Percentiles rank a stretch among this genome's conserved stretches.
These are phyloP conservation scores for Drosophila dives DNA, from an alignment of 2,888 invertebrate species.

Conservation along the genomic window DNA sequence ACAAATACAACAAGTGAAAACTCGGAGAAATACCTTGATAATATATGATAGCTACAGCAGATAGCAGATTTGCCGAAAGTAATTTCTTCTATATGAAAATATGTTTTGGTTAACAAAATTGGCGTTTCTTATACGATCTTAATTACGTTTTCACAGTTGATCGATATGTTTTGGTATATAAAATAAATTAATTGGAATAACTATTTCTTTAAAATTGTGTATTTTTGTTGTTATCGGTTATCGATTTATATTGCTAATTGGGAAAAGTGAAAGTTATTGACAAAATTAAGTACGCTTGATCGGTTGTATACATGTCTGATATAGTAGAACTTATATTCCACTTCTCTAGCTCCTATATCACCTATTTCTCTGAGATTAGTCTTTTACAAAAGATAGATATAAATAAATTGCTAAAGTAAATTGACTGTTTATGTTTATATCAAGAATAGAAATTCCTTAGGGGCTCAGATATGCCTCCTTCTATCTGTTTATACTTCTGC, in stretches of 20 bases:
- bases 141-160: neutral
- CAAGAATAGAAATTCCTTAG: neutral
- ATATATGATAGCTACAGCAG: too few species aligned
- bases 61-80: neutral
- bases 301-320: neutral
- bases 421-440: neutral
- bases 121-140: neutral
- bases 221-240: neutral
- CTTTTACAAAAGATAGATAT: neutral
- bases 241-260: neutral
- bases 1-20: neutral
- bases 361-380: neutral
- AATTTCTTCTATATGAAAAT: neutral
- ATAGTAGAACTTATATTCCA: neutral
- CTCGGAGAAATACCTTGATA: neutral
- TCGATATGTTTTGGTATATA: neutral
- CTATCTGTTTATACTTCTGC: neutral
- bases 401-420: neutral
- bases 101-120: neutral
- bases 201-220: accelerated
- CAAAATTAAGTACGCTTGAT: neutral
- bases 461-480: neutral
- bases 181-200: neutral
- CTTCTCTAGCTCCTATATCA: neutral
- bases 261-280: neutral